Conservation (phyloP, 1,140 invertebrate species). For the Macrostomum lignano region DNA sequence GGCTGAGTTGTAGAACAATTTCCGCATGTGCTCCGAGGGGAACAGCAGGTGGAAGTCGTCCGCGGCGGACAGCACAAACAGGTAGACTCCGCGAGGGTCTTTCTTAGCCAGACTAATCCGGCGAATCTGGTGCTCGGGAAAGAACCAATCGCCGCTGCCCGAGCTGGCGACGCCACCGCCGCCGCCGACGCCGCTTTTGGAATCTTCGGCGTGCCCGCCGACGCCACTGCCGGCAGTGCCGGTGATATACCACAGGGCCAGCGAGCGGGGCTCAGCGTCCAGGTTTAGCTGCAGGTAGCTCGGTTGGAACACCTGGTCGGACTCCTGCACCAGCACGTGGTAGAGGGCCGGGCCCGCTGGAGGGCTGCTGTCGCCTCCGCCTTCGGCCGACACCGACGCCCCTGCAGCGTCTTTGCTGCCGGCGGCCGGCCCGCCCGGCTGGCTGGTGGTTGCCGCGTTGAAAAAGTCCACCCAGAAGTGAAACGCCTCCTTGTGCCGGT, state of each 20-base stretch:
- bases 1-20: not conserved
- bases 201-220: too few relatives aligned
- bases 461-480: conserved; percentile 98
- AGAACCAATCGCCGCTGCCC: too few relatives aligned
- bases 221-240: too few relatives aligned
- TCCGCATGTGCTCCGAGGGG: conserved; percentile 37
- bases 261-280: conserved; percentile 48
- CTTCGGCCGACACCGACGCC: too few relatives aligned
- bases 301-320: conserved; percentile 64
- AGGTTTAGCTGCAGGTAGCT: conserved; percentile 76
- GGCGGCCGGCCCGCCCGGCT: too few relatives aligned
- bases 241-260: too few relatives aligned
- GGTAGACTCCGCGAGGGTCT: conserved; percentile 69
- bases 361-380: not conserved
- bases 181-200: too few relatives aligned
- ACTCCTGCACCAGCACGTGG: conserved; percentile 52
- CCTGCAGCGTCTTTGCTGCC: too few relatives aligned
- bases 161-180: too few relatives aligned
- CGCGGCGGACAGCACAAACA: conserved; percentile 76
- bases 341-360: conserved; percentile 10
- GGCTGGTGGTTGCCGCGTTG: conserved; percentile 61
- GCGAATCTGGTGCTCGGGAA: too few relatives aligned
- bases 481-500: conserved; percentile 37
- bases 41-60: conserved; percentile 97
- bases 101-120: conserved; percentile 46